These are phyloP conservation scores for Acromyrmex charruanus DNA, from an alignment of 1,140 invertebrate species.

Conservation along the genomic window DNA sequence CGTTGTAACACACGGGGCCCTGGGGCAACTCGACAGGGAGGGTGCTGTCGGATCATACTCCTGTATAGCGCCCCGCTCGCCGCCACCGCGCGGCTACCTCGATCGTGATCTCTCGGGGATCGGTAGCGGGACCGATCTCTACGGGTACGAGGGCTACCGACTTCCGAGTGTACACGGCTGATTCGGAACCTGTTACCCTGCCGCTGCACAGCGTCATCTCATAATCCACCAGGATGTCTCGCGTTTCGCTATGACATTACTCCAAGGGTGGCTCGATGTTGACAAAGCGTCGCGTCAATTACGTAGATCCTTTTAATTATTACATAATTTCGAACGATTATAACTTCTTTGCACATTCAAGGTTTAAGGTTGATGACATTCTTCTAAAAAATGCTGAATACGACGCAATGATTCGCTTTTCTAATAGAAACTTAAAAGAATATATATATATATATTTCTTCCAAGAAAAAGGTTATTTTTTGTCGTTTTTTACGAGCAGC, in stretches of 20 bases:
- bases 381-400: neutral
- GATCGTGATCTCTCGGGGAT: constrained; percentile 61
- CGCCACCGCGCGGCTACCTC: constrained; percentile 24
- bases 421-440: neutral
- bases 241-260: neutral
- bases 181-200: constrained; percentile 47
- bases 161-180: neutral
- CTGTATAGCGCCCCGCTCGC: constrained; percentile 40
- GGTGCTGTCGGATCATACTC: constrained; percentile 67
- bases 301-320: neutral
- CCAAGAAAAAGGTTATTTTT: neutral
- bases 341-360: neutral
- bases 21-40: constrained; percentile 71
- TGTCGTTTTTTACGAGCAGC: neutral
- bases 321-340: neutral
- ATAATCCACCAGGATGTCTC: neutral
- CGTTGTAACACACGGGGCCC: constrained; percentile 70
- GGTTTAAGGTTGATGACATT: neutral
- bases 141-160: constrained; percentile 8
- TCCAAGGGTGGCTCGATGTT: neutral
- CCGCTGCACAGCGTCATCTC: neutral
- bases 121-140: constrained; percentile 58
- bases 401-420: neutral
- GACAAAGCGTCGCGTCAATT: constrained; percentile 23
- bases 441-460: neutral